phyloP scores from a whole-genome alignment of 1,140 invertebrate genomes.

The Drosophila oshimai region DNA sequence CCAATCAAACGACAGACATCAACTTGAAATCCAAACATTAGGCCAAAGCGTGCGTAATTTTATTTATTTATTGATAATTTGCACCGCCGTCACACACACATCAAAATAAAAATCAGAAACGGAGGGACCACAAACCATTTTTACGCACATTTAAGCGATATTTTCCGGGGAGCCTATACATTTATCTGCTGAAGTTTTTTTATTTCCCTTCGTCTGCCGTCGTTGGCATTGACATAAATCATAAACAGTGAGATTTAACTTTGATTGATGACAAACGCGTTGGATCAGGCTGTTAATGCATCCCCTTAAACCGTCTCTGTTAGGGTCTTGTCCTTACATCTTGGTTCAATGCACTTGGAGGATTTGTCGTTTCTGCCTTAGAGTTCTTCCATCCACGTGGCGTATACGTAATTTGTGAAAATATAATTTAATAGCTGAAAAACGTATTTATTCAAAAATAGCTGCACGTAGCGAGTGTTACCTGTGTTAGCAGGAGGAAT shows the following conservation, averaged over 20 bases:
- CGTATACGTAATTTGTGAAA: conserved; percentile 57
- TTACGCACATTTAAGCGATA: conserved; percentile 69
- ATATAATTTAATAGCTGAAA: conserved; percentile 56
- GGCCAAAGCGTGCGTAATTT: conserved; percentile 74
- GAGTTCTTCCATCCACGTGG: not conserved
- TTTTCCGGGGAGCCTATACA: conserved; percentile 42
- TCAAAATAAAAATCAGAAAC: conserved; percentile 21
- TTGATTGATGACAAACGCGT: conserved; percentile 56
- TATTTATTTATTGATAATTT: conserved; percentile 80
- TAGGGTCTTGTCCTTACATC: conserved; percentile 5
- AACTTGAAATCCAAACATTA: conserved; percentile 64
- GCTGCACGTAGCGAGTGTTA: conserved; percentile 44
- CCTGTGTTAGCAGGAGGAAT: conserved; percentile 16
- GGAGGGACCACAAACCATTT: conserved; percentile 54
- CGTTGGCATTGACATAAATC: conserved; percentile 41
- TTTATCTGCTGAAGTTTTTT: conserved; percentile 45
- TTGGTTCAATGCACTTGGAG: conserved; percentile 60
- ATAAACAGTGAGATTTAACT: conserved; percentile 44
- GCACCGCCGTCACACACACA: conserved; percentile 56
- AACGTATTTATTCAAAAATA: conserved; percentile 61
- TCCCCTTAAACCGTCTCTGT: conserved; percentile 7
- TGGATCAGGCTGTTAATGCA: conserved; percentile 41
- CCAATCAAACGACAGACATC: conserved; percentile 74
- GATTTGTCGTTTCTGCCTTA: conserved; percentile 16
- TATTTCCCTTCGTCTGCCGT: conserved; percentile 3